phyloP scores from a whole-genome alignment of 2,113 vertebrate species.

The Periophthalmus modestus region DNA sequence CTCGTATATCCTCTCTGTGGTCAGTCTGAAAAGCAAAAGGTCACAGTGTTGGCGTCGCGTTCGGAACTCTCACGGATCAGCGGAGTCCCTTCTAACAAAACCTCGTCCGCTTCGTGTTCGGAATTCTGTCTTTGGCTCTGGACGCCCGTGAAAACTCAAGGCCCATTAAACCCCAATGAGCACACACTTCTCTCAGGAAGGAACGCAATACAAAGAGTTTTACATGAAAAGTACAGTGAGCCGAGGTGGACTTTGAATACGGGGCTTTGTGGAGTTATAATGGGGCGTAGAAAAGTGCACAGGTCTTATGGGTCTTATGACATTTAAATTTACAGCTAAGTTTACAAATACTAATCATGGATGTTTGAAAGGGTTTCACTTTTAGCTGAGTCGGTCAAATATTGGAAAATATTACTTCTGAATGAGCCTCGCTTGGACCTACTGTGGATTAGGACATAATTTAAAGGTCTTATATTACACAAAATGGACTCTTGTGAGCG shows the following conservation, averaged over 20 bases:
- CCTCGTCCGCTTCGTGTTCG: background rate
- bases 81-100: background rate
- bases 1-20: background rate
- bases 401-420: background rate
- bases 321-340: background rate
- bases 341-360: background rate
- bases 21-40: background rate
- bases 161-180: conserved; percentile 4
- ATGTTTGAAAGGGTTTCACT: background rate
- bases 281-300: background rate
- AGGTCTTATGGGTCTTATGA: background rate
- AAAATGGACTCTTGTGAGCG: too few species aligned
- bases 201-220: conserved; percentile 28
- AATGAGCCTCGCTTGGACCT: background rate
- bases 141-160: background rate
- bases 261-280: background rate
- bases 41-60: background rate
- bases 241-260: background rate
- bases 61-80: conserved; percentile 4
- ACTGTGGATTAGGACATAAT: too few species aligned
- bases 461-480: too few species aligned
- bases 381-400: background rate
- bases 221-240: conserved; percentile 7
- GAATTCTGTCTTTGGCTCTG: background rate
- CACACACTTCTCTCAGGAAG: conserved; percentile 16